Conservation (phyloP, 2,113 vertebrate species). For the Tapirus terrestris region DNA sequence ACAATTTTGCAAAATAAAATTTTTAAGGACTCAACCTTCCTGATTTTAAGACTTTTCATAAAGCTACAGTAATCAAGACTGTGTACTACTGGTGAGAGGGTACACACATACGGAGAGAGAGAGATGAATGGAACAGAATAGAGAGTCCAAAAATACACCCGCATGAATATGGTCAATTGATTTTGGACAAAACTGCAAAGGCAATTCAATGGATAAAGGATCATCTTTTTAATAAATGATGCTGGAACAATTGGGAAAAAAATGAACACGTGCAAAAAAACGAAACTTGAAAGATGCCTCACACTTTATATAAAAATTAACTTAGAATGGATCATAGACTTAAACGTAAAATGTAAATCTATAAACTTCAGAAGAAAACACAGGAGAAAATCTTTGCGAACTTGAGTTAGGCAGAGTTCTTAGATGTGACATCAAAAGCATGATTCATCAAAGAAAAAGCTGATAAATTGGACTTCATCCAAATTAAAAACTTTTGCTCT, state of each 20-base stretch:
- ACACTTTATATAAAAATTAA: conserved; percentile 35
- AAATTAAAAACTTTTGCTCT: not conserved
- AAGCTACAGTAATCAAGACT: not conserved
- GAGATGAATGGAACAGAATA: not conserved
- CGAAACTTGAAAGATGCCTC: not conserved
- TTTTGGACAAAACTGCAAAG: not conserved
- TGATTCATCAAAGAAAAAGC: not conserved
- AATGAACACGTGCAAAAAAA: not conserved
- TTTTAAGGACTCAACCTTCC: not conserved
- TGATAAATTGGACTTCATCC: not conserved
- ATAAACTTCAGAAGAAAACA: not conserved
- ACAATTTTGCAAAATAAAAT: not conserved
- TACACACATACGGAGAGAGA: not conserved
- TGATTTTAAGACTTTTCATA: not conserved
- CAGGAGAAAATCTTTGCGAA: conserved; percentile 14
- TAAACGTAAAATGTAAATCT: not conserved
- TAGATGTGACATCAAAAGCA: not conserved
- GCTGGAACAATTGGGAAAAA: not conserved
- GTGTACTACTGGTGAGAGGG: not conserved
- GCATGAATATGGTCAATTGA: too few relatives aligned
- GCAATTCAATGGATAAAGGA: not conserved
- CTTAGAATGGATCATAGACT: not conserved
- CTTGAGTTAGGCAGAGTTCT: not conserved
- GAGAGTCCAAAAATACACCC: not conserved
- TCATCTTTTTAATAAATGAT: not conserved